These are phyloP conservation scores for Stenodera caucasica DNA, from an alignment of 2,888 invertebrate genomes.

Conservation along the genomic window DNA sequence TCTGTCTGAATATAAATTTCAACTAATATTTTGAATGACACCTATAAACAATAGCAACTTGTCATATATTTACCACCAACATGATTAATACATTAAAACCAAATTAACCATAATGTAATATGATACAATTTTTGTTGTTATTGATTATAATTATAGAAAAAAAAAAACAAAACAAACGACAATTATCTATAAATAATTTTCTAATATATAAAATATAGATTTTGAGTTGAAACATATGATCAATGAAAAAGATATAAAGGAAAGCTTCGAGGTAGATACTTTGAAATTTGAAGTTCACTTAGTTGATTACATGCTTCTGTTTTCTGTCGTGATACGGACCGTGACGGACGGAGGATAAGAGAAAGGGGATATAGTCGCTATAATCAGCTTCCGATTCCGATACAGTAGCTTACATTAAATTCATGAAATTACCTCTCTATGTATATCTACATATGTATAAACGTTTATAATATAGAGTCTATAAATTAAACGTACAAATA, in stretches of 20 bases:
- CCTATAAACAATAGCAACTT: constrained; percentile 29
- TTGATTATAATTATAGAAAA: too few relatives aligned
- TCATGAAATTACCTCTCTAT: constrained; percentile 28
- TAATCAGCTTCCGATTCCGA: constrained; percentile 29
- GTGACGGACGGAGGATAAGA: constrained; percentile 34
- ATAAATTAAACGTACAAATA: constrained; percentile 26
- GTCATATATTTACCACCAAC: background rate
- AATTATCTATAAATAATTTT: background rate
- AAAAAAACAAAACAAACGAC: too few relatives aligned
- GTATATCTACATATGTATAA: too few relatives aligned
- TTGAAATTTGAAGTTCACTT: constrained; percentile 35
- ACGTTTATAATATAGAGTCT: constrained; percentile 25
- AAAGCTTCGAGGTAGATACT: constrained; percentile 22
- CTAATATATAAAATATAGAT: background rate
- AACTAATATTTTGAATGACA: constrained; percentile 28
- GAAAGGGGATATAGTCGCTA: constrained; percentile 34
- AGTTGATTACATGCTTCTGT: constrained; percentile 43
- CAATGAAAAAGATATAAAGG: constrained; percentile 4
- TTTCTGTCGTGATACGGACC: constrained; percentile 41
- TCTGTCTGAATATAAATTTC: constrained; percentile 34
- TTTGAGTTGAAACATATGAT: constrained; percentile 7
- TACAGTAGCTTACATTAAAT: constrained; percentile 20
- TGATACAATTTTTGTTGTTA: too few relatives aligned
- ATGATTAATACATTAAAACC: too few relatives aligned
- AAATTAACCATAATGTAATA: too few relatives aligned